Evolutionary conservation across 1,140 invertebrate species (phyloP).

Genomic region (Pemphigus obesinymphae): DNA sequence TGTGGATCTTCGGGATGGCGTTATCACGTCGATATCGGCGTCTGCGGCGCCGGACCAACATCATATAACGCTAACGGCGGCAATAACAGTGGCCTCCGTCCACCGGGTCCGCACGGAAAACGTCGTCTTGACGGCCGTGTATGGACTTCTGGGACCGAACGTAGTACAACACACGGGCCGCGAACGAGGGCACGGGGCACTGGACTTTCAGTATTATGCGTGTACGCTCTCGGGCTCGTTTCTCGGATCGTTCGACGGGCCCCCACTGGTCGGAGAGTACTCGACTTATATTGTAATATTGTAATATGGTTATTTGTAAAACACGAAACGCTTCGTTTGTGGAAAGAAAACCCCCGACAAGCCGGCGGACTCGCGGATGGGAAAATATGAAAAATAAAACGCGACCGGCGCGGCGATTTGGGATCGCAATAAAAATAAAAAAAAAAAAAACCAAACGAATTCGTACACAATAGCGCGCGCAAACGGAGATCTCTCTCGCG

Average conservation of each 20-base stretch:
- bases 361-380: neutral
- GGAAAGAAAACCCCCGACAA: neutral
- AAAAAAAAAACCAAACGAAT: no score
- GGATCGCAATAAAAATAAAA: no score
- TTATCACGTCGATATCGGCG: conserved; percentile 5
- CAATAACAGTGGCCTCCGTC: neutral
- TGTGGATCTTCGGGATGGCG: neutral
- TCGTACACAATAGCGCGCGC: conserved; percentile 6
- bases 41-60: conserved; percentile 38
- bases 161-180: neutral
- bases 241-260: neutral
- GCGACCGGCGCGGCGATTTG: no score
- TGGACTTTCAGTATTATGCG: no score
- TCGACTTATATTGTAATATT: neutral
- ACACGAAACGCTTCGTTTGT: neutral
- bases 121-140: neutral
- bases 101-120: neutral
- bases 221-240: no score
- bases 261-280: neutral
- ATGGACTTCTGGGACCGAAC: neutral
- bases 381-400: neutral
- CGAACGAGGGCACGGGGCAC: no score
- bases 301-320: no score
- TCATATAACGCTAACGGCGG: neutral
- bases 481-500: neutral